Evolutionary conservation across 2,113 vertebrate species (phyloP), one percentile per base, ranked within the genome.

Genomic region (Dipodomys stephensi): DNA sequence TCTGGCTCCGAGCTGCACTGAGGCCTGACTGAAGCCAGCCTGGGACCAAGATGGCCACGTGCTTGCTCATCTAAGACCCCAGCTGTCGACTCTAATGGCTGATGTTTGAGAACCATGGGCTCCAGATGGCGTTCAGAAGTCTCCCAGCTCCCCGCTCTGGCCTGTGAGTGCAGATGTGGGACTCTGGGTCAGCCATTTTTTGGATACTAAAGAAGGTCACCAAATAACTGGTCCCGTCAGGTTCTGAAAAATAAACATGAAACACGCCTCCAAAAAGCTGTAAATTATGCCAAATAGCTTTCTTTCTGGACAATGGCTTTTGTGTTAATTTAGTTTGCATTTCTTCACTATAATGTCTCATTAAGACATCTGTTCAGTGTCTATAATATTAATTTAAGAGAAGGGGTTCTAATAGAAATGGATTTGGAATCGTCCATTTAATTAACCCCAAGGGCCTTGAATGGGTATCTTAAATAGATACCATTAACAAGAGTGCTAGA

Each of bases 311-410:
- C 97, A 97, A 78, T 79, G 85, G 86, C 96, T 96, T 96, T 95
- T 15, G 57, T 92, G 95, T 97, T 98, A 93, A 96, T 98, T 96
- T 97, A 97, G 90, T 95, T 97, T 90, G 86, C 87, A 91, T 97
- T 95, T 91, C 93, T 96, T 97, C 79, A 82, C 72, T 97, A 94
- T 97, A 97, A 96, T 88, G 97, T 77, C 96, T 97, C 98, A 98
- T 98, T 98, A 98, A 97, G 97, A 98, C 98, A 98, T 97, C 97
- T 98, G 98, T 97, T 98, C 98, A 98, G 96, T 95, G 96, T 94
- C 97, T 97, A 94, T 97, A 97, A 97, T 98, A 98, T 96, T 98
- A 98, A 98, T 97, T 98, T 98, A 98, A 97, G 97, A 96, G 94
- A 91, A 90, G 92, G 87, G 90, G 95, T 95, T 93, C 96, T 98